Evolutionary conservation across 2,113 vertebrate genomes (phyloP), one percentile per base, ranked within the genome.

Genomic region (Platysternon megacephalum): DNA sequence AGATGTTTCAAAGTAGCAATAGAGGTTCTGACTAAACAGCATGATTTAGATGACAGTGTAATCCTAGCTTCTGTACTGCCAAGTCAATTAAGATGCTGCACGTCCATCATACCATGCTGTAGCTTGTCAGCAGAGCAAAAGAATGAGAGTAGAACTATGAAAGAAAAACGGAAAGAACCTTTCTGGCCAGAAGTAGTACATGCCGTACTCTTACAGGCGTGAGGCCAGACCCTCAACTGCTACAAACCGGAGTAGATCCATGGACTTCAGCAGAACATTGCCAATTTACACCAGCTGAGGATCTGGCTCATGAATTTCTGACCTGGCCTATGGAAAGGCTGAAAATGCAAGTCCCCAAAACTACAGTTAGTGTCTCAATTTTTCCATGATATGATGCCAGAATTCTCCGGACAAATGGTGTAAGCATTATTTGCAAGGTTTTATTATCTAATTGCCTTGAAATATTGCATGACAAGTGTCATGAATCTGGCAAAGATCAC

Each of bases 1-100:
- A 97, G 97, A 94, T 97, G 95, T 98, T 98, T 74, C 88, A 48
- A 72, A 94, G 96, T 39, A n/a, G 79, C 88, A 86, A 16, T 22
- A 88, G 95, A 91, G 78, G 84, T 88, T 97, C 78, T 90, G 95
- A 83, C 92, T 86, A 17, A 93, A 89, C 24, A 96, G 87, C 88
- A 76, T 95, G 95, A 94, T 97, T 97, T 91, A 95, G 84, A 88
- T 92, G 85, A 94, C 86, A 97, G 88, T 95, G 89, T 92, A 93
- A 93, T 82, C 56, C 92, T 74, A 72, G 82, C 80, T 86, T 87
- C 58, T 90, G 2, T 2, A 51, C 44, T 97, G 89, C 85, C 86
- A 97, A 90, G 82, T 92, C 94, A 93, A 82, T 96, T 96, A 93
- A 56, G 95, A 94, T 92, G 68, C 49, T 90, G 8, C 48, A 29